A percentile compares a stretch with the other conserved stretches of the same genome.
Evolutionary conservation across 1,140 invertebrate species (phyloP).

Genomic region (Drosophila pandora): DNA sequence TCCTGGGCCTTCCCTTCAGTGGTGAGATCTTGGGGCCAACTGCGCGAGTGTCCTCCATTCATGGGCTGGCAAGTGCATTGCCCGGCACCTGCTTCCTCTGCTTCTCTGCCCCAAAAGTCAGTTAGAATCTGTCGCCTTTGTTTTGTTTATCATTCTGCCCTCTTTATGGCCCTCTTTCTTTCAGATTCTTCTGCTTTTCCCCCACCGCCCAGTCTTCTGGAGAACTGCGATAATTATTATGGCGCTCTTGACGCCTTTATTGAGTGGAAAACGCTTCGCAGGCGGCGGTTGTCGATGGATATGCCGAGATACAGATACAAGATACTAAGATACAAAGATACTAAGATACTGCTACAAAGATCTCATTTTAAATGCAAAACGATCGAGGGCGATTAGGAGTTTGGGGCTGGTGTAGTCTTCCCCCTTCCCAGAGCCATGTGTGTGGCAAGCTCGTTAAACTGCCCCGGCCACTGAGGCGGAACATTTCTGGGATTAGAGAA

Average conservation of each 20-base stretch:
- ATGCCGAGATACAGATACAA: conserved; percentile 25
- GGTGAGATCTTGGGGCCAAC: conserved; percentile 41
- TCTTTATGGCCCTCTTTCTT: conserved; percentile 55
- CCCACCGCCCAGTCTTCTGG: neutral
- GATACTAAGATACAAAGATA: conserved; percentile 5
- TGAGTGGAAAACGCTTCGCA: conserved; percentile 78
- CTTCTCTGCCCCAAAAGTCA: too few species aligned
- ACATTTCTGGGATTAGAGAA: conserved; percentile 31
- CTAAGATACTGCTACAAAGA: neutral
- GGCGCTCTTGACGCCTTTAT: conserved; percentile 78
- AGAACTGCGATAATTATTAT: conserved; percentile 74
- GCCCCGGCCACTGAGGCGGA: conserved; percentile 42
- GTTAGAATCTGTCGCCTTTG: conserved; percentile 33
- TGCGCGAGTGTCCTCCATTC: neutral
- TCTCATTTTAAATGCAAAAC: conserved; percentile 75
- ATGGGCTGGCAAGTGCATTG: too few species aligned
- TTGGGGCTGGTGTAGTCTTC: conserved; percentile 26
- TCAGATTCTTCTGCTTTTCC: neutral
- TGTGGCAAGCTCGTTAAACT: conserved; percentile 41
- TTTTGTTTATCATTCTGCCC: conserved; percentile 69
- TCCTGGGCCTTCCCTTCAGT: conserved; percentile 57
- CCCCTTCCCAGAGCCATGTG: too few species aligned
- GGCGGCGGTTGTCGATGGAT: conserved; percentile 63
- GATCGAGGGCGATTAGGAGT: conserved; percentile 56
- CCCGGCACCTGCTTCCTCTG: too few species aligned